Conservation (phyloP, 1,140 invertebrate genomes). For the Telenomus remus region DNA sequence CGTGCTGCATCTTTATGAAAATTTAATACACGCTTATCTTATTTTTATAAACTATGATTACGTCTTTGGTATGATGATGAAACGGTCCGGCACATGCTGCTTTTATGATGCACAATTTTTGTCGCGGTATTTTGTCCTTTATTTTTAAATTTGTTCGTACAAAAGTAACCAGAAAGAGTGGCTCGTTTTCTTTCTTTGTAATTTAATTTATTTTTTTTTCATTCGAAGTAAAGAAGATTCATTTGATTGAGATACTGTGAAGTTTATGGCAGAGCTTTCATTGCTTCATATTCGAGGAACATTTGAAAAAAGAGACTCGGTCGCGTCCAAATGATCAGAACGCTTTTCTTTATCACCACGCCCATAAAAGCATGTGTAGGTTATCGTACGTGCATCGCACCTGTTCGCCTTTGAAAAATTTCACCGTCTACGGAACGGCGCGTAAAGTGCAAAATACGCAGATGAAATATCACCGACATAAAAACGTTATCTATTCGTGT, state of each 20-base stretch:
- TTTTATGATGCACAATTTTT: no score
- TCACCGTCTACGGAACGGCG: slow-evolving; percentile 26
- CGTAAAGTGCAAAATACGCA: slow-evolving; percentile 25
- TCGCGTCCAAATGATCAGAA: slow-evolving; percentile 23
- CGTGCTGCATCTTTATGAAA: not conserved
- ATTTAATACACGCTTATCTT: not conserved
- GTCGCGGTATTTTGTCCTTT: no score
- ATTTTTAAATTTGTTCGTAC: no score
- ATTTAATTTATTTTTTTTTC: slow-evolving; percentile 8
- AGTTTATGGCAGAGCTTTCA: slow-evolving; percentile 36
- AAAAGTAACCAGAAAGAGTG: not conserved
- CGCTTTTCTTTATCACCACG: slow-evolving; percentile 36
- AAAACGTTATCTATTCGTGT: slow-evolving; percentile 18
- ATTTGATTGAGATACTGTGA: slow-evolving; percentile 20
- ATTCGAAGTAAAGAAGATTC: not conserved
- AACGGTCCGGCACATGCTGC: no score
- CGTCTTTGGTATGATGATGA: not conserved
- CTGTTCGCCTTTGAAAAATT: slow-evolving; percentile 31
- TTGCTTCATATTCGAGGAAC: slow-evolving; percentile 35
- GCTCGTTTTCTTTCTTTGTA: not conserved
- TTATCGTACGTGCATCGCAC: no score
- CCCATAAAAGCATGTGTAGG: not conserved
- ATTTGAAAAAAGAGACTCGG: slow-evolving; percentile 25
- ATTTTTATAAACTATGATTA: not conserved
- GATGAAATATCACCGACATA: slow-evolving; percentile 31